Evolutionary conservation across 2,797 vertebrate genomes (phyloP).

Genomic region (Phataginus tricuspis): DNA sequence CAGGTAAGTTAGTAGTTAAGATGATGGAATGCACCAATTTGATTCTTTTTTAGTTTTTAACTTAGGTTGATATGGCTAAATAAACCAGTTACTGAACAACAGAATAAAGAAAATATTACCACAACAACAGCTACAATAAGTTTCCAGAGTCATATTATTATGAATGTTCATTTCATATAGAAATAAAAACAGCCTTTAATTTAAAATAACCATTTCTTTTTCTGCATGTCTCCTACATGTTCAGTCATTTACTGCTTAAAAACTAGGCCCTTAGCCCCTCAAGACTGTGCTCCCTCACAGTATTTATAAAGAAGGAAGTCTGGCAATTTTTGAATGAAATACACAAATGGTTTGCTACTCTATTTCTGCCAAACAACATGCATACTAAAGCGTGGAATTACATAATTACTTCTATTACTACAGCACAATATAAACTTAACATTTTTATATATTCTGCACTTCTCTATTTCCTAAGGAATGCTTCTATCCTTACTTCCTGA

Average conservation of each 20-base stretch:
- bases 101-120: not conserved
- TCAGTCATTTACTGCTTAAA: constrained; percentile 35
- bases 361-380: not conserved
- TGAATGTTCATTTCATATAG: not conserved
- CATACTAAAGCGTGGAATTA: not conserved
- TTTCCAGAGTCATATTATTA: not conserved
- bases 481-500: not conserved
- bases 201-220: constrained; percentile 45
- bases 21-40: not conserved
- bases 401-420: not conserved
- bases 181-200: constrained; percentile 10
- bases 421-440: not conserved
- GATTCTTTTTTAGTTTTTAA: constrained; percentile 17
- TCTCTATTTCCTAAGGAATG: not conserved
- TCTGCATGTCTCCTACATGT: not conserved
- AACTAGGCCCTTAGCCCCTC: not conserved
- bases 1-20: not conserved
- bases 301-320: constrained; percentile 18
- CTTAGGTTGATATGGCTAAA: not conserved
- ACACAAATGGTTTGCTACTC: not conserved
- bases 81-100: not conserved
- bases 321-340: constrained; percentile 14
- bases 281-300: not conserved
- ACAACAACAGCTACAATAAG: not conserved
- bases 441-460: not conserved